Conservation (phyloP, 64 coral and sea anemone genomes). For the Platygyra sinensis region DNA sequence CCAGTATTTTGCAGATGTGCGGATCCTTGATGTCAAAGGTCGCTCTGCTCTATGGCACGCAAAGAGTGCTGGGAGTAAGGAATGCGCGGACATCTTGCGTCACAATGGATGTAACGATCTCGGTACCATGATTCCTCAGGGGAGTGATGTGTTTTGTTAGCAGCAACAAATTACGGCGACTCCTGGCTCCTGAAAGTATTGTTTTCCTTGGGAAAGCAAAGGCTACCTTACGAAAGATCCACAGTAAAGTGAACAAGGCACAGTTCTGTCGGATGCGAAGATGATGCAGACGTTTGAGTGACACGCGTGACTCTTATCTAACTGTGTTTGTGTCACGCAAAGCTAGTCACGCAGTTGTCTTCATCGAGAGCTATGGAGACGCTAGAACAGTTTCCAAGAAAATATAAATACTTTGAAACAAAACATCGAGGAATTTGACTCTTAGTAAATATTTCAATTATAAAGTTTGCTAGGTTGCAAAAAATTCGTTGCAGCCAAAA, state of each 20-base stretch:
- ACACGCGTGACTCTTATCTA: background rate
- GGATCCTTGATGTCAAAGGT: slow-evolving; percentile 78
- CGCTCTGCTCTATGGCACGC: slow-evolving; percentile 89
- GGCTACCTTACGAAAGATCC: background rate
- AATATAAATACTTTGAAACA: background rate
- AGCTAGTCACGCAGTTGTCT: background rate
- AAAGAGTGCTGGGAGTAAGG: slow-evolving; percentile 89
- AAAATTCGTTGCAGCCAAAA: background rate
- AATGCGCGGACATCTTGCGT: slow-evolving; percentile 86
- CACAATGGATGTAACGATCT: slow-evolving; percentile 90
- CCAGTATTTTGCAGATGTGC: slow-evolving; percentile 95
- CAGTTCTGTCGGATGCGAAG: background rate
- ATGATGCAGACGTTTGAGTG: no score
- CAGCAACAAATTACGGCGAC: background rate
- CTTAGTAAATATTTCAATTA: background rate
- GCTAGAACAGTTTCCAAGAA: background rate
- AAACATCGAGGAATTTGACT: background rate
- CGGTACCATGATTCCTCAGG: slow-evolving; percentile 76
- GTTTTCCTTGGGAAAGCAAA: background rate
- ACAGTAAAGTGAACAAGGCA: background rate
- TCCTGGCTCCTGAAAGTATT: background rate
- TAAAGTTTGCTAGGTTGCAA: background rate
- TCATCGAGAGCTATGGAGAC: no score
- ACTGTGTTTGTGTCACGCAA: background rate
- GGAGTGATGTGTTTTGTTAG: slow-evolving; percentile 65